Evolutionary conservation across 2,113 vertebrate genomes (phyloP).

Genomic region (Eonycteris spelaea): DNA sequence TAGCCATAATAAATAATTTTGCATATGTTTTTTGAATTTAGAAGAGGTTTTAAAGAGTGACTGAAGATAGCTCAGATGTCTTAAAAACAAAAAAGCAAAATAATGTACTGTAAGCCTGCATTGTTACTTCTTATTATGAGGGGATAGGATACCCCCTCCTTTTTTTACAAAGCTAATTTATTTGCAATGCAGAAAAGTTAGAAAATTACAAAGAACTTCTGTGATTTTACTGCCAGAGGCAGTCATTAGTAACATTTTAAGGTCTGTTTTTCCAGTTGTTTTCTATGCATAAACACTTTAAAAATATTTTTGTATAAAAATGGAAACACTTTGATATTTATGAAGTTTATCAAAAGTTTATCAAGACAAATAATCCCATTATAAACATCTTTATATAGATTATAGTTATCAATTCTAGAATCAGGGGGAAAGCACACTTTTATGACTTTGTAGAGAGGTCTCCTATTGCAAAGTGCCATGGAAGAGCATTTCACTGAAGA

Average conservation of each 20-base stretch:
- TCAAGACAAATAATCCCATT: neutral
- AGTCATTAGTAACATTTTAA: neutral
- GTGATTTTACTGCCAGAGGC: neutral
- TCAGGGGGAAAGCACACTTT: neutral
- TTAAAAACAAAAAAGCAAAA: neutral
- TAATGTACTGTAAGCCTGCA: neutral
- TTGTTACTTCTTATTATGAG: neutral
- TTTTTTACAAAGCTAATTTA: neutral
- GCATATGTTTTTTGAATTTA: neutral
- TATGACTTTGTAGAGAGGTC: neutral
- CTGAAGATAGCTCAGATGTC: neutral
- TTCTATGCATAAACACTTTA: neutral
- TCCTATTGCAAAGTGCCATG: neutral
- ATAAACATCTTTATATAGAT: neutral
- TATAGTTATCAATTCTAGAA: neutral
- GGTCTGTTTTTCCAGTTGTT: neutral
- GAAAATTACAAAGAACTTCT: neutral
- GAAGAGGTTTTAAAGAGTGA: neutral
- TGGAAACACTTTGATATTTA: neutral
- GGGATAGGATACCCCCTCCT: neutral
- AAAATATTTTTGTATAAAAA: neutral
- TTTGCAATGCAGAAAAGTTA: neutral
- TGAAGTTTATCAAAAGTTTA: neutral
- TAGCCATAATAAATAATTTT: neutral
- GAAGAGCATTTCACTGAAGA: neutral